These are phyloP conservation scores for Odontocerum albicorne DNA, from an alignment of 2,888 invertebrate species.

Conservation along the genomic window DNA sequence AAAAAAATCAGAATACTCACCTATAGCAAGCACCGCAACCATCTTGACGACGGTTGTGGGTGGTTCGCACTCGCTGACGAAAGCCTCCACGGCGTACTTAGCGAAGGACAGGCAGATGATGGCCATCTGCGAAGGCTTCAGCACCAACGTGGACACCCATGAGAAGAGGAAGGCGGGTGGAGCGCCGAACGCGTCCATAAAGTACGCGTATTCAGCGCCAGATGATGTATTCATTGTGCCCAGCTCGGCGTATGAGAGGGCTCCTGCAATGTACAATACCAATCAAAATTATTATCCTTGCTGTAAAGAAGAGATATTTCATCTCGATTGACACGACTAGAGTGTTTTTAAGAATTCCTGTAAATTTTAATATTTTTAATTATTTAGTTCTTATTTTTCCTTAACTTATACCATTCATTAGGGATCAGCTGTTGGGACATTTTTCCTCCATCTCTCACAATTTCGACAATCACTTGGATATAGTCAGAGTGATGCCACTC, in stretches of 20 bases:
- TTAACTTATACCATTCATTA: too few species aligned
- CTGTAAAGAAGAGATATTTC: too few species aligned
- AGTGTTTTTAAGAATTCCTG: too few species aligned
- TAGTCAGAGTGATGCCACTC: too few species aligned
- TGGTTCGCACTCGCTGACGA: constrained; percentile 83
- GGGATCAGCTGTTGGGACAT: too few species aligned
- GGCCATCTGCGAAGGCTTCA: constrained; percentile 93
- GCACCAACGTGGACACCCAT: constrained; percentile 90
- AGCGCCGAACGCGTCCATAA: constrained; percentile 93
- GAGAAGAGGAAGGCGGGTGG: constrained; percentile 91
- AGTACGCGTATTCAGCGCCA: constrained; percentile 94
- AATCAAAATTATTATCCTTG: too few species aligned
- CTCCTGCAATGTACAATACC: constrained; percentile 62
- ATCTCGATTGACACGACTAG: too few species aligned
- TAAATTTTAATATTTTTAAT: too few species aligned
- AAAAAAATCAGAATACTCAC: too few species aligned
- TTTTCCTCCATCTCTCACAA: too few species aligned
- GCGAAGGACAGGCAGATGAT: constrained; percentile 93
- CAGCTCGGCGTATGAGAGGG: constrained; percentile 90
- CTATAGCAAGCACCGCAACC: constrained; percentile 84
- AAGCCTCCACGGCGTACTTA: constrained; percentile 90
- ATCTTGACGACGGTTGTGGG: constrained; percentile 86
- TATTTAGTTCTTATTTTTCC: too few species aligned
- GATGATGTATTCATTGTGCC: constrained; percentile 96
- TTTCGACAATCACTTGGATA: too few species aligned